Evolutionary conservation across 2,888 invertebrate genomes (phyloP).

Genomic region (Didymodactylos carnosus): DNA sequence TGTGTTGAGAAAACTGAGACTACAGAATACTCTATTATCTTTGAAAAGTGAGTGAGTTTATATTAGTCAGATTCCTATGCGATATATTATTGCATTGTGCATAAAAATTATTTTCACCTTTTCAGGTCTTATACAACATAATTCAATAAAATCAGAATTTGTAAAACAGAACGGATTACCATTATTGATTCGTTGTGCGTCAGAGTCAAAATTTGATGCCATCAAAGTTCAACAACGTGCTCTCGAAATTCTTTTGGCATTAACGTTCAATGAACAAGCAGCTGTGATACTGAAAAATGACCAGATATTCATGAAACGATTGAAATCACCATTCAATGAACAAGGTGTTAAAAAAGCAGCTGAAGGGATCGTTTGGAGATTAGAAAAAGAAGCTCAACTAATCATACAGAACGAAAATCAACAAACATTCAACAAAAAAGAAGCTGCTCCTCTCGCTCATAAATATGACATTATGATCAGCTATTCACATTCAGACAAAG

Average conservation of each 20-base stretch:
- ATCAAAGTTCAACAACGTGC: background rate
- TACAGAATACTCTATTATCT: background rate
- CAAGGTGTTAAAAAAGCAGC: background rate
- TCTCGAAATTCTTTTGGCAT: background rate
- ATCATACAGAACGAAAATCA: too few species aligned
- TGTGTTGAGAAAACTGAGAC: background rate
- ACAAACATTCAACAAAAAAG: too few species aligned
- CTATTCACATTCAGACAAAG: background rate
- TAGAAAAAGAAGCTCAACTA: background rate
- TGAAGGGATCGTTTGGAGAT: background rate
- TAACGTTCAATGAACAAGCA: background rate
- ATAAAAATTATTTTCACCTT: background rate
- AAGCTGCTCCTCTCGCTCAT: background rate
- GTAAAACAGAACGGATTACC: background rate
- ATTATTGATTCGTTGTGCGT: background rate
- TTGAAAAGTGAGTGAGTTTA: background rate
- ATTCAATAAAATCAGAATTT: background rate
- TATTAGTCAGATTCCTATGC: too few species aligned
- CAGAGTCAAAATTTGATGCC: background rate
- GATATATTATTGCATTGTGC: background rate
- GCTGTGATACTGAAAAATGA: background rate
- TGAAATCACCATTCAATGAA: background rate
- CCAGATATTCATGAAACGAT: background rate
- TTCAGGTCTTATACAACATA: background rate
- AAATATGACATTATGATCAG: background rate